Conservation (phyloP, 37 sponge, comb jelly and placozoan genomes). For the Theonella swinhoei region DNA sequence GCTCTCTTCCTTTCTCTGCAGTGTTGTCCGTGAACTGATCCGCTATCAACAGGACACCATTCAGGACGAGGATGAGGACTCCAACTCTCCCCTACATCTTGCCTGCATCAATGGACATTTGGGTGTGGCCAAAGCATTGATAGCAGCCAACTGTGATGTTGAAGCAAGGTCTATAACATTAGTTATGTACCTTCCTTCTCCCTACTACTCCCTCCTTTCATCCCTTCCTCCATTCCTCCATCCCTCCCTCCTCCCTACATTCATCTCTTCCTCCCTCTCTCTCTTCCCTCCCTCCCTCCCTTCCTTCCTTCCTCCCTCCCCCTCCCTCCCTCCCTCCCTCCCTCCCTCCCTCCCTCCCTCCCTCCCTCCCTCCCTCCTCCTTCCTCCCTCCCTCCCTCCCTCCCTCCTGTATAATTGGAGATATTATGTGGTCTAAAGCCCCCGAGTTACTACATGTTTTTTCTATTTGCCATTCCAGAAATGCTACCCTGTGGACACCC, state of each 20-base stretch:
- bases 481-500: conserved; percentile 78
- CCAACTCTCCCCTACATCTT: conserved; percentile 90
- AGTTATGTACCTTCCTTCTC: background rate
- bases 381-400: no score
- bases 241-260: background rate
- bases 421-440: no score
- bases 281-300: background rate
- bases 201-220: background rate
- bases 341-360: conserved; percentile 46
- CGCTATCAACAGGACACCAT: conserved; percentile 24
- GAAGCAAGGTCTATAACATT: conserved; percentile 73
- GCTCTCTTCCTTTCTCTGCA: no score
- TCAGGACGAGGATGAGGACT: conserved; percentile 89
- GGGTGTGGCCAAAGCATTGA: conserved; percentile 53
- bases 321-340: background rate
- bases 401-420: no score
- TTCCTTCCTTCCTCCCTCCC: background rate
- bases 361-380: no score
- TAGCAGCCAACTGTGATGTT: conserved; percentile 71
- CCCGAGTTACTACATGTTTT: no score
- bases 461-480: no score
- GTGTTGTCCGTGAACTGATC: conserved; percentile 39
- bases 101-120: conserved; percentile 82
- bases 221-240: background rate
- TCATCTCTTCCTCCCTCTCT: background rate